Evolutionary conservation across 2,888 invertebrate genomes (phyloP), one percentile per base, ranked within the genome.

Genomic region (Melanargia galathea): DNA sequence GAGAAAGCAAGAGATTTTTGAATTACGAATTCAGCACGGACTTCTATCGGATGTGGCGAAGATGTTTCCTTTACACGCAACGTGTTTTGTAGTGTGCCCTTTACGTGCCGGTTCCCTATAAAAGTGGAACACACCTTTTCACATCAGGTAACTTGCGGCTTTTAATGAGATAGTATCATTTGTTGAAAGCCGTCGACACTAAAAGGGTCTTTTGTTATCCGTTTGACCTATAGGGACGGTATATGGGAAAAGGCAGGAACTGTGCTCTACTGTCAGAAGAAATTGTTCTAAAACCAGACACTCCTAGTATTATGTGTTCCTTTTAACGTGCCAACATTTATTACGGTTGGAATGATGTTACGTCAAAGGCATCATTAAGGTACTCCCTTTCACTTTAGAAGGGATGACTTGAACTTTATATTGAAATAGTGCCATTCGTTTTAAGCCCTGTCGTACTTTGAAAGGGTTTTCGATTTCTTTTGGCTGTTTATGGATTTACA

Each of bases 321-420:
- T 24, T 24, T 30, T 33, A 33, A 51, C 16, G 30, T 51, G 30
- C 26, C 16, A 51, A 51, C 30, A 30, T 51, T 51, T 51, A 51
- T 51, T 30, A 51, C 30, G 51, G 30, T 30, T 30, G 18, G 26
- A 51, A 51, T 30, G 16, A 30, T 51, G 51, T 30, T 3, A 33
- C 51, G 30, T 51, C 30, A 51, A 51, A 30, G 51, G 11, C 30
- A 30, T 51, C 51, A 18, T 51, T 51, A 51, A 18, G 30, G 11
- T 18, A 18, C 51, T 51, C 51, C 11, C 51, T 48, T 48, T 51
- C 18, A 10, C 26, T 18, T 30, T 8, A 11, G 10, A n/a, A n/a
- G n/a, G n/a, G 18, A 30, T 51, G 51, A 43, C 43, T 43, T 43
- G 43, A 43, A 51, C 18, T 16, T 51, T 51, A 18, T 33, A 18